Percentiles rank a stretch among this genome's conserved stretches.
Evolutionary conservation across 1,140 invertebrate species (phyloP).

Genomic region (Brachionus rubens): DNA sequence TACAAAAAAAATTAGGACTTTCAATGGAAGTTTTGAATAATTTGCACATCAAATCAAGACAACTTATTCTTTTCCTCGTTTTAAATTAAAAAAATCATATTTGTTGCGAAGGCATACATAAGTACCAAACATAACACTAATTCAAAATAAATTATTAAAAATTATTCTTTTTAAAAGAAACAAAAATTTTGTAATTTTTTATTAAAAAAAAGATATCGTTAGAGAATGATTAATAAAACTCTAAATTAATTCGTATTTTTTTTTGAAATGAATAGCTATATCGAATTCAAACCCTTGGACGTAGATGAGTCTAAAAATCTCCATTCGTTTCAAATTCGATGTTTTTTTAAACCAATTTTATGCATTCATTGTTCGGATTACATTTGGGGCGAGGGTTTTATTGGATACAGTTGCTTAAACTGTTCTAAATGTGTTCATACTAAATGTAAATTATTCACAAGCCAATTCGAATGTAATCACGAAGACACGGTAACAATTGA

Average conservation of each 20-base stretch:
- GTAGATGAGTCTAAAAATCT: background rate
- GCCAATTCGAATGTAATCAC: background rate
- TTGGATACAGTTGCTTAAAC: slow-evolving; percentile 30
- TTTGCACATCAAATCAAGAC: too few relatives aligned
- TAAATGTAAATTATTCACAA: slow-evolving; percentile 15
- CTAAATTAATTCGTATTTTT: too few relatives aligned
- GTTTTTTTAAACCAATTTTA: slow-evolving; percentile 1
- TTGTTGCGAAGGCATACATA: too few relatives aligned
- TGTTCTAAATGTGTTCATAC: slow-evolving; percentile 28
- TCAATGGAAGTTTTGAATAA: too few relatives aligned
- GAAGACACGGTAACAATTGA: background rate
- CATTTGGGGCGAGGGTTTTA: slow-evolving; percentile 35
- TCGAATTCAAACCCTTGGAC: background rate
- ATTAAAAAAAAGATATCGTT: too few relatives aligned
- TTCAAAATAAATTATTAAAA: too few relatives aligned
- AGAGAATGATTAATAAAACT: background rate
- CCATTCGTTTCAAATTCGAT: slow-evolving; percentile 36
- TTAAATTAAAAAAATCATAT: too few relatives aligned
- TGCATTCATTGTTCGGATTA: slow-evolving; percentile 18
- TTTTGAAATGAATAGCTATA: background rate
- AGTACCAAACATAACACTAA: too few relatives aligned
- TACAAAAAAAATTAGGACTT: too few relatives aligned
- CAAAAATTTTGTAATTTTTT: background rate
- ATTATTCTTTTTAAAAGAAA: too few relatives aligned
- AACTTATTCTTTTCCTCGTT: too few relatives aligned